Percentiles rank a stretch among this genome's conserved stretches.
Evolutionary conservation across 2,113 vertebrate genomes (phyloP).

Genomic region (Psophia crepitans): DNA sequence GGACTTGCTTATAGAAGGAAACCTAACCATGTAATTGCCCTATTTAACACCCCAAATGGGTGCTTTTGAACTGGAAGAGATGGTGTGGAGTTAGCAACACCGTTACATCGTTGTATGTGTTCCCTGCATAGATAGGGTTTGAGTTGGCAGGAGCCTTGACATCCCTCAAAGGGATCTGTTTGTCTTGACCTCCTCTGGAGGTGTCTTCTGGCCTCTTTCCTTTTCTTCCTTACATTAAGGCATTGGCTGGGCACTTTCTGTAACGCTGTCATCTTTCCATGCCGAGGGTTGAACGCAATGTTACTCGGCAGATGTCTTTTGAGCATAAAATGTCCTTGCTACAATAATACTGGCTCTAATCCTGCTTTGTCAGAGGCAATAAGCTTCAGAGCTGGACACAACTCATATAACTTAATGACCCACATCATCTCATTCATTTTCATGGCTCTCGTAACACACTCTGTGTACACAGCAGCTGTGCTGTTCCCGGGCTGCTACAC

Average conservation of each 20-base stretch:
- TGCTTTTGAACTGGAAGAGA: background rate
- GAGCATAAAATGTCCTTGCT: background rate
- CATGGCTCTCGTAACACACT: background rate
- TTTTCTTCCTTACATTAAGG: accelerated
- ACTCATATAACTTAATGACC: background rate
- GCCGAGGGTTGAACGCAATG: accelerated
- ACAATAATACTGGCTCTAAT: background rate
- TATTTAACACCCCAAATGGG: background rate
- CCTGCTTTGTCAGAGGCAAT: background rate
- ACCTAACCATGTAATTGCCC: background rate
- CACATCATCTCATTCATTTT: background rate
- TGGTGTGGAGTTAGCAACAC: background rate
- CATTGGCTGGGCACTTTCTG: background rate
- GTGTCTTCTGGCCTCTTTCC: background rate
- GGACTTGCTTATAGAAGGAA: background rate
- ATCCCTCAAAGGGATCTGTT: background rate
- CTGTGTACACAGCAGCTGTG: too few relatives aligned
- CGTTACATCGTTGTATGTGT: background rate
- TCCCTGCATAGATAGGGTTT: background rate
- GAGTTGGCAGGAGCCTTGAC: background rate
- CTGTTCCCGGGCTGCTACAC: accelerated
- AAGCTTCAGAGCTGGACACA: background rate
- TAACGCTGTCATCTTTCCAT: accelerated
- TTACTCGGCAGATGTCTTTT: background rate
- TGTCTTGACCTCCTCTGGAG: background rate